A percentile compares a stretch with the other conserved stretches of the same genome.
These are phyloP conservation scores for Brachypteracias leptosomus DNA, from an alignment of 2,113 vertebrate species.

Conservation along the genomic window DNA sequence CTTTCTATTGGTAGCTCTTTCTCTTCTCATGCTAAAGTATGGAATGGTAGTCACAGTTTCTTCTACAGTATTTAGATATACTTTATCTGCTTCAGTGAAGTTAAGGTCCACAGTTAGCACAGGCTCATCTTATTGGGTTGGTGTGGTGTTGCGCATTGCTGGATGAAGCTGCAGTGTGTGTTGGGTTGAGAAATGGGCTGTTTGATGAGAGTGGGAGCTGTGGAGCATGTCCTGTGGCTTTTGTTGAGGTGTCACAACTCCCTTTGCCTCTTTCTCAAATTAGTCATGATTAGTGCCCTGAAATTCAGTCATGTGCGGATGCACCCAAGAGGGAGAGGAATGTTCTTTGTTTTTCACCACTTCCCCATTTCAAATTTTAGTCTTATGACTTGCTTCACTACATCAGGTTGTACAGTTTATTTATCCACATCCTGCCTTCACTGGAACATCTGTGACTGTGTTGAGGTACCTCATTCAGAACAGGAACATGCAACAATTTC, in stretches of 20 bases:
- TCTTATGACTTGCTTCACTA: background rate
- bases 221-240: background rate
- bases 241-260: background rate
- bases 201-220: background rate
- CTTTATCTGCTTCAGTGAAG: background rate
- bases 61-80: background rate
- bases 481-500: background rate
- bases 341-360: background rate
- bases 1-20: background rate
- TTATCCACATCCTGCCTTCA: background rate
- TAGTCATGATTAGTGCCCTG: background rate
- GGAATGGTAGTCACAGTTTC: background rate
- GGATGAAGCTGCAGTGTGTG: background rate
- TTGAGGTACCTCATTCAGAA: background rate
- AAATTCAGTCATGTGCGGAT: background rate
- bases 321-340: background rate
- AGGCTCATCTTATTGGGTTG: too few species aligned
- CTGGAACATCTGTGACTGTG: background rate
- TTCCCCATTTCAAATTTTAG: constrained; percentile 12
- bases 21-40: background rate
- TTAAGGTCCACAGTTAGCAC: background rate
- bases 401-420: background rate
- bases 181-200: background rate
- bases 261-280: background rate
- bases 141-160: fast-evolving